Evolutionary conservation across 2,113 vertebrate species (phyloP).

Genomic region (Thryonomys swinderianus): DNA sequence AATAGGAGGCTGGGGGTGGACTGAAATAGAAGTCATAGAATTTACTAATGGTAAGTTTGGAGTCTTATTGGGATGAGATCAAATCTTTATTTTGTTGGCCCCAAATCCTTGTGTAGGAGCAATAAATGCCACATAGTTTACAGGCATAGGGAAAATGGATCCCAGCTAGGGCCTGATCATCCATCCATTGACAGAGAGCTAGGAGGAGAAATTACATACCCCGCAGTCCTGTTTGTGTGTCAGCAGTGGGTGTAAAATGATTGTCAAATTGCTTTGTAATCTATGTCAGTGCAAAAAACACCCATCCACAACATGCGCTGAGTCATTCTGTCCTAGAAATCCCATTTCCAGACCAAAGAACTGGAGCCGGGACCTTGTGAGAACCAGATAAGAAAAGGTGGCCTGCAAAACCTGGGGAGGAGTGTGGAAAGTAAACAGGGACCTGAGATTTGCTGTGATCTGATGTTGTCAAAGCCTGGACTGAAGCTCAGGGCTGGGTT

Average conservation of each 20-base stretch:
- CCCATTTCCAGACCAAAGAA: not conserved
- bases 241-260: not conserved
- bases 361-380: not conserved
- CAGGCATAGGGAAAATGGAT: not conserved
- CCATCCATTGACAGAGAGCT: not conserved
- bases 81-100: not conserved
- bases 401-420: not conserved
- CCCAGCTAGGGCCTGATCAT: fast-evolving
- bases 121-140: not conserved
- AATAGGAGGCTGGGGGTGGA: not conserved
- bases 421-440: not conserved
- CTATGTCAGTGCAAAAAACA: not conserved
- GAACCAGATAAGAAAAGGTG: not conserved
- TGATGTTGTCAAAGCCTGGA: not conserved
- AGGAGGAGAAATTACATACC: not conserved
- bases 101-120: not conserved
- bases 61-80: not conserved
- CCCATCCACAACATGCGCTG: fast-evolving
- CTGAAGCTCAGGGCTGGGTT: not conserved
- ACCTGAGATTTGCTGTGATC: not conserved
- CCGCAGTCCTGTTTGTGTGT: fast-evolving
- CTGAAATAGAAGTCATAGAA: too few species aligned
- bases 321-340: not conserved
- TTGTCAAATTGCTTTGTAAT: not conserved
- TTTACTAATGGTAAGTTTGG: not conserved